These are phyloP conservation scores for Sphaeridia pumilis DNA, from an alignment of 2,888 invertebrate genomes.

Conservation along the genomic window DNA sequence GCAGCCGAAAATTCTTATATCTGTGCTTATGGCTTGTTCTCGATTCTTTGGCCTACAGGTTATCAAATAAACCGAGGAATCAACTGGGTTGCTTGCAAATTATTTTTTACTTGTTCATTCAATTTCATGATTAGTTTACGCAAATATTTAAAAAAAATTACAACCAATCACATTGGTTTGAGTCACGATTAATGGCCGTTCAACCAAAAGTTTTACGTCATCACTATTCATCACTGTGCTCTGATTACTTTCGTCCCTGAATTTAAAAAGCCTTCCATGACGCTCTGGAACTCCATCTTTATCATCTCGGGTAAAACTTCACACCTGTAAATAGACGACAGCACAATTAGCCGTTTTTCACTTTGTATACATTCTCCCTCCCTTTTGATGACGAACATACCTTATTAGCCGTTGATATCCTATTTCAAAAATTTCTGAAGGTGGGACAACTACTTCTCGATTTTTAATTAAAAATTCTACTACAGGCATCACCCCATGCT, in stretches of 20 bases:
- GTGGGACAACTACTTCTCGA: slow-evolving; percentile 4
- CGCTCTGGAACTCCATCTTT: slow-evolving; percentile 9
- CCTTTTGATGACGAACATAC: slow-evolving; percentile 2
- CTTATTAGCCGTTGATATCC: slow-evolving; percentile 6
- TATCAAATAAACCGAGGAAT: too few species aligned
- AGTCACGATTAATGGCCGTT: neutral
- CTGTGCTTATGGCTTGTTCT: too few species aligned
- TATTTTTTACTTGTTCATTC: too few species aligned
- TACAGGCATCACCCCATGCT: slow-evolving; percentile 4
- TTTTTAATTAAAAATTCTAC: neutral
- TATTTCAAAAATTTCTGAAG: slow-evolving; percentile 13
- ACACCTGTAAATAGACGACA: slow-evolving; percentile 7
- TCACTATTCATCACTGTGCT: slow-evolving; percentile 1
- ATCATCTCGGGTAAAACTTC: slow-evolving; percentile 1
- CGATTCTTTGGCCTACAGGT: too few species aligned
- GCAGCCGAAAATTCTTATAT: too few species aligned
- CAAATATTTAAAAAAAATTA: too few species aligned
- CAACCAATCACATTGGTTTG: too few species aligned
- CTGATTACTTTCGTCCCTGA: slow-evolving; percentile 11
- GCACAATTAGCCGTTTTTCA: neutral
- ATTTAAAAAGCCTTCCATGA: slow-evolving; percentile 9
- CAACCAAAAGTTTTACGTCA: neutral
- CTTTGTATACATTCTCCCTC: neutral
- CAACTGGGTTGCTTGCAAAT: too few species aligned
- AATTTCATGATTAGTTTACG: too few species aligned